Conservation (phyloP, 1,140 invertebrate genomes). For the Chymomyza costata region DNA sequence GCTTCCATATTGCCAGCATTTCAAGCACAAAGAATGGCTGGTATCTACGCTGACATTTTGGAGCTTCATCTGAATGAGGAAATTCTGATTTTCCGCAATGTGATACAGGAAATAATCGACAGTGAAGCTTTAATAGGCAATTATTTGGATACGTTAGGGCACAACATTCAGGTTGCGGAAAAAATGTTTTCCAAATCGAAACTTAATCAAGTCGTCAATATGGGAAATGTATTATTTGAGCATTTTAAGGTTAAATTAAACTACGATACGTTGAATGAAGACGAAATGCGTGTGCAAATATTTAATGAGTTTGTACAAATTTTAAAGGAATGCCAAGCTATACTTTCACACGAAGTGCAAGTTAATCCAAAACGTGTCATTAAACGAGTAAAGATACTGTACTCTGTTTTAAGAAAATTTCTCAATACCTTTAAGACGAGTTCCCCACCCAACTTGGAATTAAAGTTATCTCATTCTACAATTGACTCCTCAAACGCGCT, state of each 20-base stretch:
- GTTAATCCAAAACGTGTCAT: constrained; percentile 46
- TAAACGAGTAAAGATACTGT: constrained; percentile 65
- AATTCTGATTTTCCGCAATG: constrained; percentile 45
- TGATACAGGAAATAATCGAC: constrained; percentile 65
- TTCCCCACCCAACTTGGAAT: no score
- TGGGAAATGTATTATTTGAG: constrained; percentile 50
- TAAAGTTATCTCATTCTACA: no score
- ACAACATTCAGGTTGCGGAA: constrained; percentile 23
- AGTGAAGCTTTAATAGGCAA: constrained; percentile 47
- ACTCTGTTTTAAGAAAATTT: constrained; percentile 54
- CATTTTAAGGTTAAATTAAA: constrained; percentile 52
- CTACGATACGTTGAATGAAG: constrained; percentile 18
- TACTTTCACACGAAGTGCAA: constrained; percentile 28
- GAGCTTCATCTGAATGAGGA: constrained; percentile 64
- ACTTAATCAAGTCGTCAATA: constrained; percentile 32
- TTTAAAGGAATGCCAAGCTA: constrained; percentile 53
- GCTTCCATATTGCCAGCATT: constrained; percentile 56
- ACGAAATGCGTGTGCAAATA: constrained; percentile 32
- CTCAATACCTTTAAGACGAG: constrained; percentile 40
- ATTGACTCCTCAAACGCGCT: no score
- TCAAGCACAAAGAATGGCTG: constrained; percentile 19
- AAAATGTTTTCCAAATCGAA: constrained; percentile 18
- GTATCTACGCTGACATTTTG: constrained; percentile 41
- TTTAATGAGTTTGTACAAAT: constrained; percentile 55
- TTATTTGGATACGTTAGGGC: constrained; percentile 48